Conservation (phyloP, 2,888 invertebrate species). For the Hypena proboscidalis region DNA sequence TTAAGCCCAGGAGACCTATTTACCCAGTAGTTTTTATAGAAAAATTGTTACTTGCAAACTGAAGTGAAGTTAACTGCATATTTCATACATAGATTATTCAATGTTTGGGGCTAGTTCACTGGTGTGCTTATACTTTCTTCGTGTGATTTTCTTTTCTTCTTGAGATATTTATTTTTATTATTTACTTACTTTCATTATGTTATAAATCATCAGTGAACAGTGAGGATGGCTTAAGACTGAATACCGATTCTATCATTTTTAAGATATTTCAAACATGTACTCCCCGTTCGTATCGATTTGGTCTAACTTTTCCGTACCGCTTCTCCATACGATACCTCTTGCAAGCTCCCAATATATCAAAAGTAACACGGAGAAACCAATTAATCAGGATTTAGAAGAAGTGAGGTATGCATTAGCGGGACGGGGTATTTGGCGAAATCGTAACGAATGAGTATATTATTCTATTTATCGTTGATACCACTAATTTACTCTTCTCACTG, state of each 20-base stretch:
- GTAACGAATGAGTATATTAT: too few relatives aligned
- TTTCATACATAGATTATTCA: conserved; percentile 28
- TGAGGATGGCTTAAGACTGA: conserved; percentile 57
- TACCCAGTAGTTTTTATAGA: too few relatives aligned
- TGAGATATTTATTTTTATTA: neutral
- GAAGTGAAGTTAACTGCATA: conserved; percentile 2
- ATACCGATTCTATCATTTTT: conserved; percentile 45
- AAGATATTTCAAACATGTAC: conserved; percentile 48
- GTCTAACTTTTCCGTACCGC: conserved; percentile 24
- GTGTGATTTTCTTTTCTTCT: neutral
- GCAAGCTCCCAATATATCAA: too few relatives aligned
- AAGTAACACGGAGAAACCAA: too few relatives aligned
- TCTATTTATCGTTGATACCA: conserved; percentile 35
- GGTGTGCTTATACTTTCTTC: conserved; percentile 14
- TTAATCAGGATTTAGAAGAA: too few relatives aligned
- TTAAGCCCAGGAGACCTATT: too few relatives aligned
- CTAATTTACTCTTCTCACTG: conserved; percentile 23
- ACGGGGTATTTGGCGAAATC: too few relatives aligned
- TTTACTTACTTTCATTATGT: neutral
- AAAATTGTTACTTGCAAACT: neutral
- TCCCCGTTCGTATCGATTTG: conserved; percentile 39
- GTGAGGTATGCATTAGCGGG: too few relatives aligned
- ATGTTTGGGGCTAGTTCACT: conserved; percentile 42
- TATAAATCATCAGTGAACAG: conserved; percentile 32
- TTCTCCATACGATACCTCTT: too few relatives aligned